Conservation (phyloP, 2,113 vertebrate genomes). For the Nannospalax galili region DNA sequence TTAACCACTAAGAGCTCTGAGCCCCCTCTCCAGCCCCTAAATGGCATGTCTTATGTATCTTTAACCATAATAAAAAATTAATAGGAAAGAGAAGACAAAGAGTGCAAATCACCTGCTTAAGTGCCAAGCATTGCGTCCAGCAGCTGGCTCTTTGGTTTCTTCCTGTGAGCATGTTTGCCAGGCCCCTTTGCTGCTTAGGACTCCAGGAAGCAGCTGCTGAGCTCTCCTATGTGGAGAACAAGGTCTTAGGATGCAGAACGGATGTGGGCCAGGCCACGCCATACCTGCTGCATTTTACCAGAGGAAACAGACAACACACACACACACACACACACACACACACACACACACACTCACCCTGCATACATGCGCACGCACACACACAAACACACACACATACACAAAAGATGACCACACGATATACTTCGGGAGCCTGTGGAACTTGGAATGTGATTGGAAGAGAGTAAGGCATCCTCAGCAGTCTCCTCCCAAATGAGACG, state of each 20-base stretch:
- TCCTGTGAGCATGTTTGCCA: background rate
- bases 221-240: background rate
- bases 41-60: background rate
- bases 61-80: background rate
- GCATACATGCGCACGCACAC: background rate
- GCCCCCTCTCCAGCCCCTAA: too few relatives aligned
- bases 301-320: background rate
- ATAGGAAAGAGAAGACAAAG: background rate
- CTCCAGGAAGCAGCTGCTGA: background rate
- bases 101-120: background rate
- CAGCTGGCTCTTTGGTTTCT: background rate
- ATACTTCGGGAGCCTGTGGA: background rate
- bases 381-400: background rate
- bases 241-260: background rate
- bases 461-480: background rate
- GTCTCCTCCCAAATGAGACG: background rate
- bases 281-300: background rate
- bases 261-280: background rate
- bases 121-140: background rate
- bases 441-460: background rate
- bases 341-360: background rate
- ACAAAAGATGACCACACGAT: background rate
- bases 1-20: too few relatives aligned
- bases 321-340: background rate
- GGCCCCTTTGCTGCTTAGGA: background rate